Conservation (phyloP, 1,140 invertebrate species). For the Ylistrum balloti region DNA sequence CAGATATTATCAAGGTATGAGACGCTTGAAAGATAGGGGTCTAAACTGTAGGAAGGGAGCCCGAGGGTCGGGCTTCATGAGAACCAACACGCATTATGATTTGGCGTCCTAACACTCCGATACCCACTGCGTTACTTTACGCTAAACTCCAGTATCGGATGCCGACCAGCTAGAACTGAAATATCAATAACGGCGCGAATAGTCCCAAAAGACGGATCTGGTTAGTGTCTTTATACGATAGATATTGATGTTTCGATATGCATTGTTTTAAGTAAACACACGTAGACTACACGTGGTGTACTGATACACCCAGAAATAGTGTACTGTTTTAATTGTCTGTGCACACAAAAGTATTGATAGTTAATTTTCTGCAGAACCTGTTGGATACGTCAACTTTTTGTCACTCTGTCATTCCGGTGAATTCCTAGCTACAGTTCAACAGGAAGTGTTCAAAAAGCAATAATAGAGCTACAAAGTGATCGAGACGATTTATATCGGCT, state of each 20-base stretch:
- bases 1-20: no score
- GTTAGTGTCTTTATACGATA: not conserved
- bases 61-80: no score
- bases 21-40: no score
- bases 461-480: not conserved
- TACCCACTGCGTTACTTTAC: not conserved
- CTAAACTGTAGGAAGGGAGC: no score
- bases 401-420: not conserved
- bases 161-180: not conserved
- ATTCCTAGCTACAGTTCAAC: not conserved
- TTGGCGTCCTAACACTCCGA: no score
- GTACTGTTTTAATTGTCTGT: not conserved
- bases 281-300: no score
- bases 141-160: not conserved
- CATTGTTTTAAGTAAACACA: constrained; percentile 35
- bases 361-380: no score
- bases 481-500: not conserved
- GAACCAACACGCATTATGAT: no score
- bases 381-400: no score
- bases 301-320: not conserved
- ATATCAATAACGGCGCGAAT: not conserved
- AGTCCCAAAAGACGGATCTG: not conserved
- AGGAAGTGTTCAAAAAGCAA: not conserved
- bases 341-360: not conserved
- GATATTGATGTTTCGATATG: constrained; percentile 26